These are phyloP conservation scores for Diarsia dahlii DNA, from an alignment of 2,888 invertebrate species.

Conservation along the genomic window DNA sequence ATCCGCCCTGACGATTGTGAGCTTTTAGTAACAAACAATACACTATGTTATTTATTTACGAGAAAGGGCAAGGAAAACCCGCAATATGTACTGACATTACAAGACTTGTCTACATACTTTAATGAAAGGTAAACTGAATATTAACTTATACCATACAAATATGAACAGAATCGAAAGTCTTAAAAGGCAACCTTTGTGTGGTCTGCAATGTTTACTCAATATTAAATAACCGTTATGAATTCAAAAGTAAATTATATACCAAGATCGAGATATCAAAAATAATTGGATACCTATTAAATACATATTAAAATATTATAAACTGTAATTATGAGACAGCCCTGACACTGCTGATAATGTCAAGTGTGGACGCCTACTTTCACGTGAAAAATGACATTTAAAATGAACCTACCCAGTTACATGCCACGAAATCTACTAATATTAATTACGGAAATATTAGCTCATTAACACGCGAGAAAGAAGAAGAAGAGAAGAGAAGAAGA, in stretches of 20 bases:
- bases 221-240: slow-evolving; percentile 14
- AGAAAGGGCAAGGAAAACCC: slow-evolving; percentile 4
- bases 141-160: slow-evolving; percentile 1
- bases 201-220: slow-evolving; percentile 46
- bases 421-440: slow-evolving; percentile 28
- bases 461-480: too few species aligned
- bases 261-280: slow-evolving; percentile 30
- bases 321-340: slow-evolving; percentile 63
- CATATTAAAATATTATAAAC: slow-evolving; percentile 46
- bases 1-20: not conserved
- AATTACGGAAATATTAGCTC: not conserved
- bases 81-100: too few species aligned
- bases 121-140: slow-evolving; percentile 11
- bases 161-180: not conserved
- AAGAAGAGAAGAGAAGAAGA: too few species aligned
- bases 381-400: slow-evolving; percentile 65
- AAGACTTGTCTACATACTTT: not conserved
- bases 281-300: slow-evolving; percentile 53
- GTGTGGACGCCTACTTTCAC: slow-evolving; percentile 61
- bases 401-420: slow-evolving; percentile 6
- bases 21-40: not conserved
- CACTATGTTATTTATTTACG: not conserved
- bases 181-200: slow-evolving; percentile 19
- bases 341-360: slow-evolving; percentile 69
- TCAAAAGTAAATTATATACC: slow-evolving; percentile 26